Conservation (phyloP, 2,888 invertebrate genomes). For the Spisula subtruncata region DNA sequence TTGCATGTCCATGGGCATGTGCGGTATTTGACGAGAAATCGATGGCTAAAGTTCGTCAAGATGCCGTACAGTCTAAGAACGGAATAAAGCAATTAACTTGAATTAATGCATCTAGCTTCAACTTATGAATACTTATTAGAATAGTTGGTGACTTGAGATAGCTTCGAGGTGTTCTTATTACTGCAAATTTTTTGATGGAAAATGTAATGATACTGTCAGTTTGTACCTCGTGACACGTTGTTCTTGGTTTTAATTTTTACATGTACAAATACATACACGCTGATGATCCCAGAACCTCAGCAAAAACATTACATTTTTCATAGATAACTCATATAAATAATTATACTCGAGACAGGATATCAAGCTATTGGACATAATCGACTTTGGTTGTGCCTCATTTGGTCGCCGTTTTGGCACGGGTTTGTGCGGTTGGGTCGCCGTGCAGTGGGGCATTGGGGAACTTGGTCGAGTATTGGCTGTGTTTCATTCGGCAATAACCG, state of each 20-base stretch:
- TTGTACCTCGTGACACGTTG: neutral
- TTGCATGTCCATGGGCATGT: conserved; percentile 30
- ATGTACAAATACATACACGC: neutral
- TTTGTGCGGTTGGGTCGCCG: no score
- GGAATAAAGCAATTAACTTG: neutral
- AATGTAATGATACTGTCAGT: neutral
- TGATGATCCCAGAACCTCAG: neutral
- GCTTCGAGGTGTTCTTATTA: neutral
- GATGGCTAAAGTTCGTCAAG: conserved; percentile 20
- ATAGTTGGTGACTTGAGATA: neutral
- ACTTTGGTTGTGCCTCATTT: no score
- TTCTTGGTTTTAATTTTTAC: neutral
- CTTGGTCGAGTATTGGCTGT: no score
- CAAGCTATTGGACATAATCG: neutral
- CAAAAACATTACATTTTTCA: neutral
- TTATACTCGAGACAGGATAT: neutral
- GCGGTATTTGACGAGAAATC: conserved; percentile 25
- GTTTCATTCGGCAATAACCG: no score
- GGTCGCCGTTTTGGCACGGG: no score
- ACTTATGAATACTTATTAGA: conserved; percentile 27
- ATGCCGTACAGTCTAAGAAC: conserved; percentile 17
- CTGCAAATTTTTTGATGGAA: neutral
- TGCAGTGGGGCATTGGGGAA: no score
- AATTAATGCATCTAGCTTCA: neutral
- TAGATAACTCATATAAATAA: neutral